Evolutionary conservation across 2,113 vertebrate species (phyloP).

Genomic region (Periophthalmodon schlosseri): DNA sequence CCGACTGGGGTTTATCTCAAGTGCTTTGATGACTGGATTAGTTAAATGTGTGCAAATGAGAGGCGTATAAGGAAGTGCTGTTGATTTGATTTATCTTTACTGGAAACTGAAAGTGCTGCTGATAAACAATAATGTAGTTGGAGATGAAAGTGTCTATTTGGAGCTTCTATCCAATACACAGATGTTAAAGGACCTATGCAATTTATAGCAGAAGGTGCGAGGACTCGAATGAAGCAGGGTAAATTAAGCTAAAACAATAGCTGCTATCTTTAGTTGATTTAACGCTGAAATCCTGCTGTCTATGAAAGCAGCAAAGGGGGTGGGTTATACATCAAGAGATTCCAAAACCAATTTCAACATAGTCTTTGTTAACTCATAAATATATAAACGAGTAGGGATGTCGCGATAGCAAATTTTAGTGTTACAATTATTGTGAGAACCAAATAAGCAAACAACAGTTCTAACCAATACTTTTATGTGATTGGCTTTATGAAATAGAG

Average conservation of each 20-base stretch:
- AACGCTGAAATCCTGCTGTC: neutral
- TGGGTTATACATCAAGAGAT: too few species aligned
- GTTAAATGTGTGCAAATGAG: slow-evolving; percentile 58
- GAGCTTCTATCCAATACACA: neutral
- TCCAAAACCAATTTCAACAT: too few species aligned
- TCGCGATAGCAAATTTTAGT: too few species aligned
- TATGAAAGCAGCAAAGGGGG: too few species aligned
- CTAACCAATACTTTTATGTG: too few species aligned
- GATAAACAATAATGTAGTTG: slow-evolving; percentile 7
- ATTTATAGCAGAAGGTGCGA: neutral
- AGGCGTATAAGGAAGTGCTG: slow-evolving; percentile 41
- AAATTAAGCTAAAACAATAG: neutral
- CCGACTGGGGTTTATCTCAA: slow-evolving; percentile 47
- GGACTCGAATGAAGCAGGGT: neutral
- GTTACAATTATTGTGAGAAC: too few species aligned
- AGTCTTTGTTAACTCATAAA: too few species aligned
- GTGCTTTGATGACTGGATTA: slow-evolving; percentile 65
- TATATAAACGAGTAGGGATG: too few species aligned
- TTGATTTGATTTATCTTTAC: slow-evolving; percentile 65
- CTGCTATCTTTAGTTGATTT: neutral
- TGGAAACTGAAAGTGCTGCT: slow-evolving; percentile 62
- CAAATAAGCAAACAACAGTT: too few species aligned
- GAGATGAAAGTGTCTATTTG: neutral
- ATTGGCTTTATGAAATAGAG: too few species aligned
- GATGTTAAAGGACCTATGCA: neutral